Evolutionary conservation across 2,797 vertebrate genomes (phyloP).

Genomic region (Basileuterus tristriatus): DNA sequence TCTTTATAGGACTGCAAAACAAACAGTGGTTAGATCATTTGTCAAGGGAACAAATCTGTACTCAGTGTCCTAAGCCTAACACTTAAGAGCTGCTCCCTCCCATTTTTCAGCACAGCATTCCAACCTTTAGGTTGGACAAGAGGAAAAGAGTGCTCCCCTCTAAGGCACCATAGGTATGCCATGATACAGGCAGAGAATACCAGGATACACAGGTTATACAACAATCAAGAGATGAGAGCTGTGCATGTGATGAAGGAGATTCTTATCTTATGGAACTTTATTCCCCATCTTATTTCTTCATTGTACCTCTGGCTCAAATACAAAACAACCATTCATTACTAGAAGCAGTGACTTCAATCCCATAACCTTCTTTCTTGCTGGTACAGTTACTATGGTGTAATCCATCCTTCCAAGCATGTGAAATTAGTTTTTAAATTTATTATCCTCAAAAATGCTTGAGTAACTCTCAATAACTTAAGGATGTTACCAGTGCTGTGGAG

Average conservation of each 20-base stretch:
- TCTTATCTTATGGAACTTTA: neutral
- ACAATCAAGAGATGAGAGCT: neutral
- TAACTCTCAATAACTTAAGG: neutral
- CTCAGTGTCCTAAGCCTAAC: neutral
- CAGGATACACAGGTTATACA: neutral
- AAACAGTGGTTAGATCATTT: neutral
- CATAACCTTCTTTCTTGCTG: neutral
- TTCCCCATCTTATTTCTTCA: neutral
- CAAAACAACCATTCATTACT: neutral
- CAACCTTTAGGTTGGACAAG: neutral
- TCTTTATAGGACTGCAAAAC: neutral
- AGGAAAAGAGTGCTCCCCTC: neutral
- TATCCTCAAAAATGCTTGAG: neutral
- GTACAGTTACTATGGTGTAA: neutral
- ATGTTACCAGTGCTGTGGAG: neutral
- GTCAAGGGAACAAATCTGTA: neutral
- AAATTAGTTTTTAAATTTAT: neutral
- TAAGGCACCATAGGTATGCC: fast-evolving
- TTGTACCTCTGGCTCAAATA: neutral
- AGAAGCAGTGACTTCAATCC: neutral
- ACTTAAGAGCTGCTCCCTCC: neutral
- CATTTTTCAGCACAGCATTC: neutral
- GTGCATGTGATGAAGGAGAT: neutral
- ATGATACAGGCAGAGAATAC: neutral
- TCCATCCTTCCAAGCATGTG: neutral